Evolutionary conservation across 1,140 invertebrate genomes (phyloP).

Genomic region (Drosophila nebulosa): DNA sequence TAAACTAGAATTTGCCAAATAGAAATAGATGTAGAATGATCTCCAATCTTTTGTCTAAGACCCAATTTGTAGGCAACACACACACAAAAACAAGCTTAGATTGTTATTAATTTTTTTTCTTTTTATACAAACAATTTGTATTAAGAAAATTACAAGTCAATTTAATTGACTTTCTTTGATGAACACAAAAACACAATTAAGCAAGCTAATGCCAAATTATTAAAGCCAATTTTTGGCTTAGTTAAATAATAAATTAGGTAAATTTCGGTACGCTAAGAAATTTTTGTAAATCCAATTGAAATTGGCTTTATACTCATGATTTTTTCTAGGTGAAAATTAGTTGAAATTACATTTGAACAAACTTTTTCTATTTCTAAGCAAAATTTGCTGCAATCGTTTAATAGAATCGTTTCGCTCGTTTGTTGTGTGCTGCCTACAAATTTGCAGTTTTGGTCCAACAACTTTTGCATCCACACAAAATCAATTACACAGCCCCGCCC

Average conservation of each 20-base stretch:
- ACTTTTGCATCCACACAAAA: neutral
- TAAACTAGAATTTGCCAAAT: constrained; percentile 26
- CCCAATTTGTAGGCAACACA: neutral
- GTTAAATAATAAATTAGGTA: too few relatives aligned
- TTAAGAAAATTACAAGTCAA: neutral
- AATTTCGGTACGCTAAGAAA: neutral
- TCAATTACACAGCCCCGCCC: neutral
- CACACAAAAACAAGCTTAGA: neutral
- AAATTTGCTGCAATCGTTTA: neutral
- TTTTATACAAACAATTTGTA: neutral
- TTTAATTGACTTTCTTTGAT: neutral
- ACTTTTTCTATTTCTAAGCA: neutral
- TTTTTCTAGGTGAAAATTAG: neutral
- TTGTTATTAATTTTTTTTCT: neutral
- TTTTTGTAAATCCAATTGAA: neutral
- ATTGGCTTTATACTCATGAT: neutral
- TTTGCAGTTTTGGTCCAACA: neutral
- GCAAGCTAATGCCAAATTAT: too few relatives aligned
- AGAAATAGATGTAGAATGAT: constrained; percentile 5
- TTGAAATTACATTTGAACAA: neutral
- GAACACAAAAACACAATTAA: neutral
- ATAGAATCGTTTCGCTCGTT: neutral
- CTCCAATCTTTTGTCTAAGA: neutral
- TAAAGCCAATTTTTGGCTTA: too few relatives aligned
- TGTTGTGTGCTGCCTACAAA: neutral